phyloP scores from a whole-genome alignment of 2,888 invertebrate genomes.

The Apamea crenata region DNA sequence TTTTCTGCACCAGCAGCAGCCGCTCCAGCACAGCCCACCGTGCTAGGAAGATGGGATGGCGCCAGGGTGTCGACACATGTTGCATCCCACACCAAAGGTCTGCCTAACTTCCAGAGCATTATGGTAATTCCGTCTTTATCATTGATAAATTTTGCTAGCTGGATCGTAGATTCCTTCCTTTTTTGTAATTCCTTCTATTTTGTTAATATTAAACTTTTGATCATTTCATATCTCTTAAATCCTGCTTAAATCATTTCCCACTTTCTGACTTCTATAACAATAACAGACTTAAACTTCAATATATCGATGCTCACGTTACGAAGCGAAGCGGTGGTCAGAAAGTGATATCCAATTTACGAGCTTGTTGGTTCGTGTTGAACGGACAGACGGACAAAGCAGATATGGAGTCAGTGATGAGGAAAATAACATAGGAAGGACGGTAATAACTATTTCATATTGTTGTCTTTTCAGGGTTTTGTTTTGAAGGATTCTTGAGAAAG shows the following conservation, averaged over 20 bases:
- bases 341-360: conserved; percentile 54
- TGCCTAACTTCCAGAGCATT: too few species aligned
- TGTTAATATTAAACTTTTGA: not conserved
- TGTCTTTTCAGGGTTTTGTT: not conserved
- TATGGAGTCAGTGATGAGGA: conserved; percentile 21
- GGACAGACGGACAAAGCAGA: conserved; percentile 33
- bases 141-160: too few species aligned
- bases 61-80: too few species aligned
- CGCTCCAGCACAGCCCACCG: too few species aligned
- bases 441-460: conserved; percentile 32
- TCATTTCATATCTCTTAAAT: not conserved
- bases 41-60: too few species aligned
- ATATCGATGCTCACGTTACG: conserved; percentile 15
- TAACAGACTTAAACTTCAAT: not conserved
- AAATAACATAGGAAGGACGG: conserved; percentile 33
- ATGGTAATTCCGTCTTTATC: too few species aligned
- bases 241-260: not conserved
- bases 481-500: not conserved
- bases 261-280: not conserved
- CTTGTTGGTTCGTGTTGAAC: conserved; percentile 40
- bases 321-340: conserved; percentile 15
- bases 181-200: too few species aligned
- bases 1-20: too few species aligned
- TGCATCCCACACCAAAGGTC: too few species aligned
- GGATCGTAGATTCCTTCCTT: too few species aligned